A percentile compares a stretch with the other conserved stretches of the same genome.
Conservation (phyloP, 2,113 vertebrate species). For the Tylochromis polylepis region DNA sequence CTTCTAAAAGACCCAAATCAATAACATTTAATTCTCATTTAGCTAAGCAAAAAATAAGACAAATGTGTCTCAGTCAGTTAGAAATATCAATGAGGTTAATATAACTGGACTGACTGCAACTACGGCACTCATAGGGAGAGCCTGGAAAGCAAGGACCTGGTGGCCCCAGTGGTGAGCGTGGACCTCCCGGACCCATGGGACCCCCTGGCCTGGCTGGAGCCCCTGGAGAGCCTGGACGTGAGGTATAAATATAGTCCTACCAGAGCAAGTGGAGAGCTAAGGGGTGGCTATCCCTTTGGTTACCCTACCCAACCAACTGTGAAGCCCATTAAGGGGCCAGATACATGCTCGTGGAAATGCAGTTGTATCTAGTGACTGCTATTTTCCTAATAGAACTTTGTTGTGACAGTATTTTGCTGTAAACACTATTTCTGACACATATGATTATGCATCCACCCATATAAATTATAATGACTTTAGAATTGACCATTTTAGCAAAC, state of each 20-base stretch:
- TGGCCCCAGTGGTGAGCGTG: slow-evolving; percentile 87
- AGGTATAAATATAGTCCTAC: slow-evolving; percentile 70
- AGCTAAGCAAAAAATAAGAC: background rate
- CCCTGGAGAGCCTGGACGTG: slow-evolving; percentile 92
- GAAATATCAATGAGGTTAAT: background rate
- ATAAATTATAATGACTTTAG: background rate
- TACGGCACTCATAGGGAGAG: slow-evolving; percentile 79
- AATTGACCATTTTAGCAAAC: background rate
- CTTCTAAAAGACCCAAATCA: background rate
- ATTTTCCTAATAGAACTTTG: background rate
- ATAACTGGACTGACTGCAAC: background rate
- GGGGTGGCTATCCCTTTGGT: background rate
- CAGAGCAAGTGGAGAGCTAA: background rate
- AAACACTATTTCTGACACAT: background rate
- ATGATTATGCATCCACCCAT: background rate
- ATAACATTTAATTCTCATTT: background rate
- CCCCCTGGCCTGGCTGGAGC: slow-evolving; percentile 88
- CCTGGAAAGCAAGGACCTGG: slow-evolving; percentile 85
- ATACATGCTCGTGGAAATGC: background rate
- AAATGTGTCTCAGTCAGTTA: background rate
- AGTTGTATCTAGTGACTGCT: background rate
- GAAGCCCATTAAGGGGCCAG: background rate
- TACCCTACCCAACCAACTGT: background rate
- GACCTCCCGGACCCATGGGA: slow-evolving; percentile 90
- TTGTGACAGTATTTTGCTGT: background rate